Evolutionary conservation across 2,888 invertebrate species (phyloP), one percentile per base, ranked within the genome.

Genomic region (Drosophila borborema): DNA sequence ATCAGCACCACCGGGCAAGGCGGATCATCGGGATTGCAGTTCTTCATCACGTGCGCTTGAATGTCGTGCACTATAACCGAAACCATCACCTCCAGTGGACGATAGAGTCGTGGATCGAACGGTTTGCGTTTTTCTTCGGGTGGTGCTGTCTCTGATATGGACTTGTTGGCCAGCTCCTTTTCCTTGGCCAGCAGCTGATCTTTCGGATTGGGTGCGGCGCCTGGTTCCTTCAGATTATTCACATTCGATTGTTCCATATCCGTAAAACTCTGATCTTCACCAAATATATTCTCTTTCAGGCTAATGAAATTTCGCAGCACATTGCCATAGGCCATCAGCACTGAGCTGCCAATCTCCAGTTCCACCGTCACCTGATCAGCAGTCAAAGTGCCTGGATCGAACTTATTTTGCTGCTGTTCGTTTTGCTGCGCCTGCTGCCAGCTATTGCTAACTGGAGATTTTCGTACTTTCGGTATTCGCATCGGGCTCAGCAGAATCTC

Each of bases 231-330:
- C 0, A 95, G 7, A 23, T 7, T 94, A 41, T 94, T 93, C 10
- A 92, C 91, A 86, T 94, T 94, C 14, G 93, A 94, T 81, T 96
- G 95, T 83, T 97, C 97, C 97, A 98, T 98, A 88, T 99, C 98
- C 0, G 97, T 97, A 90, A 98, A 98, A 31, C 95, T 95, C 93
- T 99, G 99, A 94, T 98, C 97, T 93, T 98, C 98, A 0, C 99
- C 99, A 92, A 99, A 98, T 80, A 99, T 98, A 91, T 99, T 99
- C 94, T 99, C 99, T 94, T 98, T 96, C 48, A 98, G 94, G 93
- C 97, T 96, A 90, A 98, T 95, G 87, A 99, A 97, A 91, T 97
- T 97, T 64, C 97, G 95, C 40, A 99, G 94, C 9, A 99, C 96
- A 20, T 98, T 96, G 4, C 99, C 99, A 91, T 98, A 99, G 0